Evolutionary conservation across 2,888 invertebrate genomes (phyloP).

Genomic region (Mesorhabditis spiculigera): DNA sequence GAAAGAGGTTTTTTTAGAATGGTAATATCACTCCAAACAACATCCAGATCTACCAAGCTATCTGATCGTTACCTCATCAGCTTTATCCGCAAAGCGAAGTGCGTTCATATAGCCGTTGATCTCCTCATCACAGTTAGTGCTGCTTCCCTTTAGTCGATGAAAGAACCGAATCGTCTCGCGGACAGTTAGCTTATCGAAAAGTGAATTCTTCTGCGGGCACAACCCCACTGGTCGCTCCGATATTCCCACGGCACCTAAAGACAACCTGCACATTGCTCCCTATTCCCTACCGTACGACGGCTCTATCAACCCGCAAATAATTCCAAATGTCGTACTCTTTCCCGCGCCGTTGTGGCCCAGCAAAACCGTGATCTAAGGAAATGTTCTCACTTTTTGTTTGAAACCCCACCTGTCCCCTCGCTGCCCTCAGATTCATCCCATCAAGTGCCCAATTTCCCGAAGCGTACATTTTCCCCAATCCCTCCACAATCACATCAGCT

Average conservation of each 20-base stretch:
- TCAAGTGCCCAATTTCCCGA: conserved; percentile 51
- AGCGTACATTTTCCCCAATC: conserved; percentile 33
- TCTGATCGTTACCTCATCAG: conserved; percentile 25
- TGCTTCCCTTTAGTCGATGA: conserved; percentile 40
- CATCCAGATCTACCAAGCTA: not conserved
- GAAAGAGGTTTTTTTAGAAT: not conserved
- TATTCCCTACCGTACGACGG: conserved; percentile 27
- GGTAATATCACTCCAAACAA: too few species aligned
- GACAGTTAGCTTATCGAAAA: conserved; percentile 36
- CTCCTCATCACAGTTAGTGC: conserved; percentile 15
- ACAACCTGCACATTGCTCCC: too few species aligned
- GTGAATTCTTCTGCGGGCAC: too few species aligned
- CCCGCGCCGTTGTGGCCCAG: conserved; percentile 57
- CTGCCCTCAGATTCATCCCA: conserved; percentile 44
- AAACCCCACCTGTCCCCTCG: conserved; percentile 38
- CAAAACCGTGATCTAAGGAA: conserved; percentile 42
- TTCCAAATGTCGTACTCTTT: conserved; percentile 44
- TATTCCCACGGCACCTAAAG: too few species aligned
- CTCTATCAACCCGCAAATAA: conserved; percentile 41
- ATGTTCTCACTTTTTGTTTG: too few species aligned
- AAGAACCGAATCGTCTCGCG: conserved; percentile 50
- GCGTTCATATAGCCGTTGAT: conserved; percentile 26
- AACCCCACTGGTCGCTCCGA: too few species aligned
- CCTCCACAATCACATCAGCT: conserved; percentile 29
- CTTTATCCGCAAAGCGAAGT: conserved; percentile 33